phyloP scores from a whole-genome alignment of 2,113 vertebrate genomes.

The Pseudonaja textilis region DNA sequence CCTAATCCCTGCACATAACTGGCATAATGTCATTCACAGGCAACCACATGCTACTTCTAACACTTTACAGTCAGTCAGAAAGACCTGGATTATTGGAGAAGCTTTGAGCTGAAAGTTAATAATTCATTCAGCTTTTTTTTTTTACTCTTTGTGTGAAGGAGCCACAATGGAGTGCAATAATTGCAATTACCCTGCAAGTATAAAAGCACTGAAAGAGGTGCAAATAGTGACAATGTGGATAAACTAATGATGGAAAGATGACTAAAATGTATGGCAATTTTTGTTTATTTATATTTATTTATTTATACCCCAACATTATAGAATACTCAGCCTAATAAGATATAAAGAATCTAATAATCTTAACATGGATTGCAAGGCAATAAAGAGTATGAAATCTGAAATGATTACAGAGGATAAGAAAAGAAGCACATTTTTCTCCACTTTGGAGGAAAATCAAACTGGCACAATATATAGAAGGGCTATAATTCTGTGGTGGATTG shows the following conservation, averaged over 20 bases:
- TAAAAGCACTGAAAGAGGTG: not conserved
- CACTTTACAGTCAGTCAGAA: not conserved
- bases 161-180: not conserved
- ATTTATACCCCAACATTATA: not conserved
- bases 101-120: not conserved
- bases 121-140: not conserved
- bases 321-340: not conserved
- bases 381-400: not conserved
- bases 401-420: not conserved
- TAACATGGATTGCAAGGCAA: not conserved
- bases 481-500: not conserved
- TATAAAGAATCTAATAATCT: not conserved
- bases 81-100: not conserved
- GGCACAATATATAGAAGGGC: not conserved
- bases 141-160: not conserved
- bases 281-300: not conserved
- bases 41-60: not conserved
- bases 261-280: not conserved
- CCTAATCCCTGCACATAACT: not conserved
- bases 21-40: not conserved
- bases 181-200: not conserved
- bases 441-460: not conserved
- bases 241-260: not conserved
- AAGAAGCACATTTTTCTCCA: not conserved
- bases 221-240: not conserved